Evolutionary conservation across 2,113 vertebrate genomes (phyloP).

Genomic region (Labeo catla): DNA sequence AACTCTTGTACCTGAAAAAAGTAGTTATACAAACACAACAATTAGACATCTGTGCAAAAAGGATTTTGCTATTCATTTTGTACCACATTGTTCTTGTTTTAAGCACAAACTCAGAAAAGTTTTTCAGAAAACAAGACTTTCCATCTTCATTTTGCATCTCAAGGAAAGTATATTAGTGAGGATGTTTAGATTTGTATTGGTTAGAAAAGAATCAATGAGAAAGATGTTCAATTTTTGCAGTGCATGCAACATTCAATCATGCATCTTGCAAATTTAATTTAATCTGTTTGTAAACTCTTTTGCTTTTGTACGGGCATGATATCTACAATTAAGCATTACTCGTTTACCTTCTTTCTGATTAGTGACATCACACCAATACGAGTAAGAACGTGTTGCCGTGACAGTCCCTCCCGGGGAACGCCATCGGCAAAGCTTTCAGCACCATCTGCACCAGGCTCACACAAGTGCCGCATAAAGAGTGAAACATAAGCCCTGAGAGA

Average conservation of each 20-base stretch:
- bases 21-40: neutral
- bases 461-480: constrained; percentile 96
- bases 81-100: too few relatives aligned
- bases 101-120: too few relatives aligned
- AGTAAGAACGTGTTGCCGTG: constrained; percentile 95
- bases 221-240: too few relatives aligned
- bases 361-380: constrained; percentile 98
- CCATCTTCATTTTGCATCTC: too few relatives aligned
- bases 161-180: too few relatives aligned
- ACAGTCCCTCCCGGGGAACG: constrained; percentile 94
- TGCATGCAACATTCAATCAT: too few relatives aligned
- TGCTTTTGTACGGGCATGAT: neutral
- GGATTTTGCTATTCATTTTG: neutral
- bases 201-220: too few relatives aligned
- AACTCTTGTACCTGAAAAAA: constrained; percentile 91
- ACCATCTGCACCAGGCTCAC: constrained; percentile 94
- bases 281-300: neutral
- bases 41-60: neutral
- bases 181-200: too few relatives aligned
- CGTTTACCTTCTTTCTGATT: constrained; percentile 92
- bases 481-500: constrained; percentile 89
- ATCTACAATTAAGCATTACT: neutral
- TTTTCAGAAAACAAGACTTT: too few relatives aligned
- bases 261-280: neutral
- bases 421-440: constrained; percentile 97